Evolutionary conservation across 2,888 invertebrate genomes (phyloP).

Genomic region (Agrypnus murinus): DNA sequence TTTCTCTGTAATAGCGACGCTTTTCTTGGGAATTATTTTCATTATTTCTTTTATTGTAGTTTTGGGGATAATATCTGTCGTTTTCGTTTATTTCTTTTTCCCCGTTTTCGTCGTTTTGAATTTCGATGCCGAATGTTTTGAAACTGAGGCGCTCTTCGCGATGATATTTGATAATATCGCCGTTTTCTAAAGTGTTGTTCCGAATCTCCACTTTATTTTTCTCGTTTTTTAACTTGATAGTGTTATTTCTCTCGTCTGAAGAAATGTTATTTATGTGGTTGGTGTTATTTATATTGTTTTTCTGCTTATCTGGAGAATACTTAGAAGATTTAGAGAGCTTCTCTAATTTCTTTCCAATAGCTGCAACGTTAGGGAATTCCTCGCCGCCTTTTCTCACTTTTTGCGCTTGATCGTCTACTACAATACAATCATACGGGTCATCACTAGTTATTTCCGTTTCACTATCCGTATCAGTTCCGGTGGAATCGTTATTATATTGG

Average conservation of each 20-base stretch:
- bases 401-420: constrained; percentile 81
- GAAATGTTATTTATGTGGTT: constrained; percentile 57
- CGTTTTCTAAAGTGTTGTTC: constrained; percentile 54
- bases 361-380: constrained; percentile 71
- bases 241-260: constrained; percentile 58
- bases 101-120: constrained; percentile 63
- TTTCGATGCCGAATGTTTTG: constrained; percentile 67
- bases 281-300: constrained; percentile 54
- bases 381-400: constrained; percentile 61
- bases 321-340: constrained; percentile 69
- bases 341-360: constrained; percentile 70
- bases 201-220: constrained; percentile 54
- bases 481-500: constrained; percentile 77
- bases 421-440: constrained; percentile 87
- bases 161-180: constrained; percentile 64
- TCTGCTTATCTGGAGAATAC: constrained; percentile 66
- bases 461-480: constrained; percentile 78
- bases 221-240: constrained; percentile 57
- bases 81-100: constrained; percentile 61
- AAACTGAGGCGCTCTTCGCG: constrained; percentile 64
- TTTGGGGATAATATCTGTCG: constrained; percentile 55
- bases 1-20: constrained; percentile 63
- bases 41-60: constrained; percentile 57
- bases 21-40: constrained; percentile 59
- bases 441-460: constrained; percentile 80